Conservation (phyloP, 2,888 invertebrate genomes). For the Epirrhoe alternata region DNA sequence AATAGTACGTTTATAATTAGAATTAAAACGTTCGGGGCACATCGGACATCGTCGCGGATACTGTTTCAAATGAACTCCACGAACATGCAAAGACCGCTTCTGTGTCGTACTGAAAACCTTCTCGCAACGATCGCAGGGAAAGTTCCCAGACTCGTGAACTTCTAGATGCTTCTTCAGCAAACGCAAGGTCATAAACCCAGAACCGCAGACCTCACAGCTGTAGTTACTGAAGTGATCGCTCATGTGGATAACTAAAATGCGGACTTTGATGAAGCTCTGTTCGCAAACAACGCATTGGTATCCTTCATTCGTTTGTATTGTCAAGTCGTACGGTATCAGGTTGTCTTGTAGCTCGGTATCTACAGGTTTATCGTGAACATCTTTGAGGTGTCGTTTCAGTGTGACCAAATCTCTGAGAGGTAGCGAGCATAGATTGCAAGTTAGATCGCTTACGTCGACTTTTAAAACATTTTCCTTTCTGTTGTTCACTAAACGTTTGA, state of each 20-base stretch:
- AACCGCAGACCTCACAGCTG: constrained; percentile 78
- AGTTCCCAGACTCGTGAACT: constrained; percentile 76
- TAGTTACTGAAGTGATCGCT: constrained; percentile 80
- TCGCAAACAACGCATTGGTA: constrained; percentile 75
- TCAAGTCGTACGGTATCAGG: constrained; percentile 75
- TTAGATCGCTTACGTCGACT: constrained; percentile 72
- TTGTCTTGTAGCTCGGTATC: constrained; percentile 75
- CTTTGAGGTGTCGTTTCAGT: constrained; percentile 70
- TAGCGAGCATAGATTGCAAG: constrained; percentile 68
- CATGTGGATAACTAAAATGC: constrained; percentile 78
- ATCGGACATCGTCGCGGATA: constrained; percentile 74
- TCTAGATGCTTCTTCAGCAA: constrained; percentile 77
- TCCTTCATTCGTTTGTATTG: constrained; percentile 54
- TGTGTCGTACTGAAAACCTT: constrained; percentile 75
- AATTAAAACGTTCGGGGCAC: constrained; percentile 78
- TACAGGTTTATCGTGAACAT: constrained; percentile 65
- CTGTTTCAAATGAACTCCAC: constrained; percentile 77
- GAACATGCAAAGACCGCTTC: constrained; percentile 70
- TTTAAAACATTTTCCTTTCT: constrained; percentile 72
- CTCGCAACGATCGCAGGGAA: constrained; percentile 72
- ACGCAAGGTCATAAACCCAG: constrained; percentile 76
- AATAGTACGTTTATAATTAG: constrained; percentile 77
- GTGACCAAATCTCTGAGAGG: constrained; percentile 57
- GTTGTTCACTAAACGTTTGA: constrained; percentile 74
- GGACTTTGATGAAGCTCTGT: constrained; percentile 71